Percentiles rank a stretch among this genome's conserved stretches.
Evolutionary conservation across 2,888 invertebrate species (phyloP).

Genomic region (Acleris literana): DNA sequence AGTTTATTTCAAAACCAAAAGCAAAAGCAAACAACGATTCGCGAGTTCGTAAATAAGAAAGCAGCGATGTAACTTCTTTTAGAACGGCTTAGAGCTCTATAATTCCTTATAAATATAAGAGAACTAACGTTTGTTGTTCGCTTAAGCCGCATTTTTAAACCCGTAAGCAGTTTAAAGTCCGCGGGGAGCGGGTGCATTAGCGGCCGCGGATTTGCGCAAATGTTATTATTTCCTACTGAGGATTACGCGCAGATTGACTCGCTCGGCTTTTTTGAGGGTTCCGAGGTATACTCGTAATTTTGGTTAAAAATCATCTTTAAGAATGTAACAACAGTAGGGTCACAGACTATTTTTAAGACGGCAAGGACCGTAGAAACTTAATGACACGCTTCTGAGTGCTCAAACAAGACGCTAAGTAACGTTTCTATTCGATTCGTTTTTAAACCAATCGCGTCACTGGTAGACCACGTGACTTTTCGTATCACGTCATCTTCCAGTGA

Average conservation of each 20-base stretch:
- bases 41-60: no score
- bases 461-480: no score
- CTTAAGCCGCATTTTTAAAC: conserved; percentile 19
- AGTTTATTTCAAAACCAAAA: background rate
- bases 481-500: no score
- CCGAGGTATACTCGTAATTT: background rate
- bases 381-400: no score
- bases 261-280: conserved; percentile 15
- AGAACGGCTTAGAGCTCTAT: conserved; percentile 11
- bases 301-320: background rate
- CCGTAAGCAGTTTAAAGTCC: conserved; percentile 42
- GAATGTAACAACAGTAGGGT: no score
- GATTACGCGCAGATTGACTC: conserved; percentile 51
- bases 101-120: conserved; percentile 16
- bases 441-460: no score
- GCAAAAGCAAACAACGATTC: background rate
- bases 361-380: no score
- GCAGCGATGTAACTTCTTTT: conserved; percentile 5
- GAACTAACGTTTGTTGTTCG: conserved; percentile 11
- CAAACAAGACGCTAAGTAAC: no score
- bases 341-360: background rate
- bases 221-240: conserved; percentile 67
- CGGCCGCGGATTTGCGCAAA: conserved; percentile 61
- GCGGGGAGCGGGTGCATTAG: conserved; percentile 67
- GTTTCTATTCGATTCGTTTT: no score